These are phyloP conservation scores for Drymodes brunneopygia DNA, from an alignment of 2,113 vertebrate genomes.

Conservation along the genomic window DNA sequence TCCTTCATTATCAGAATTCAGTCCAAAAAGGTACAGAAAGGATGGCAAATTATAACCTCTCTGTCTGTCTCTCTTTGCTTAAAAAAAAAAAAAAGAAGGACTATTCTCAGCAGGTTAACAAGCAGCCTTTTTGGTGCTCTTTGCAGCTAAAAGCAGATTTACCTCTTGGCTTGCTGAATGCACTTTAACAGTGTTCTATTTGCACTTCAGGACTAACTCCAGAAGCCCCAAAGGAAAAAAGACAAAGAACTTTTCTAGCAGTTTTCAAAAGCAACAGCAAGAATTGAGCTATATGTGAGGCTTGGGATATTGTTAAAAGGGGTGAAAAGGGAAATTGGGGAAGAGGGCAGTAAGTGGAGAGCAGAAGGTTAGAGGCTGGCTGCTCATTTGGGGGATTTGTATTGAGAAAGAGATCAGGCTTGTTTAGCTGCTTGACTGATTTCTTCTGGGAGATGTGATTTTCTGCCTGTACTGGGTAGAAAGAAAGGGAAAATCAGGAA, in stretches of 20 bases:
- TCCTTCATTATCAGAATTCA: background rate
- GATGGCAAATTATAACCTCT: background rate
- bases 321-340: conserved; percentile 20
- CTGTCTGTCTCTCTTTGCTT: background rate
- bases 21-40: background rate
- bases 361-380: conserved; percentile 23
- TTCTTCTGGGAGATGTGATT: conserved; percentile 45
- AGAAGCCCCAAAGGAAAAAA: conserved; percentile 13
- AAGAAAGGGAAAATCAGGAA: conserved; percentile 37
- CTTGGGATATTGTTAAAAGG: conserved; percentile 27
- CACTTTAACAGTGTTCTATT: background rate
- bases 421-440: conserved; percentile 55
- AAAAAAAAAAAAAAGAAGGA: background rate
- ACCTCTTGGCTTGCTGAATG: background rate
- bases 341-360: conserved; percentile 41
- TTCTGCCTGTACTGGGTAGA: conserved; percentile 2
- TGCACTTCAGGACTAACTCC: background rate
- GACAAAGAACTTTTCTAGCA: conserved; percentile 5
- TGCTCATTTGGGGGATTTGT: conserved; percentile 23
- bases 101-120: background rate
- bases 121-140: background rate
- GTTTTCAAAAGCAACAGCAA: conserved; percentile 22
- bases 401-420: background rate
- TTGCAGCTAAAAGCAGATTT: conserved; percentile 26
- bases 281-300: conserved; percentile 1